A percentile compares a stretch with the other conserved stretches of the same genome.
phyloP scores from a whole-genome alignment of 2,113 vertebrate genomes.

The Gymnorhina tibicen region DNA sequence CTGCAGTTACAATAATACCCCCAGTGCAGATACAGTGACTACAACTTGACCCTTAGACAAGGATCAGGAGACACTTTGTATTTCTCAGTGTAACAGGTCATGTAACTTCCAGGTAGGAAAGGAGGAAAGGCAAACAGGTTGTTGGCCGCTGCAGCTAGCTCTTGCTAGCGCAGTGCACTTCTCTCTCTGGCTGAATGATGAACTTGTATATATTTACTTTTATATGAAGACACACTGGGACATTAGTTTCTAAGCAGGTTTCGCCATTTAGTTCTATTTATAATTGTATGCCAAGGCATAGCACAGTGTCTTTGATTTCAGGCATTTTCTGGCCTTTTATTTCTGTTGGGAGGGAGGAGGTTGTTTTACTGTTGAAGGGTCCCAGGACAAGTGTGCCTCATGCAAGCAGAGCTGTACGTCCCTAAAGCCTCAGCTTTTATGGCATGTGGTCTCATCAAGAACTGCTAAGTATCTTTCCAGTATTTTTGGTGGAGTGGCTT shows the following conservation, averaged over 20 bases:
- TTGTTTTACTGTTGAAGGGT: not conserved
- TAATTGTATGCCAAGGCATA: not conserved
- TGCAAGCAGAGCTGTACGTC: not conserved
- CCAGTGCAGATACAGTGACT: not conserved
- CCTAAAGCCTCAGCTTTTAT: not conserved
- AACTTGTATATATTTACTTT: not conserved
- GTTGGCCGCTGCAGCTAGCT: fast-evolving
- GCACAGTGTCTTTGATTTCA: not conserved
- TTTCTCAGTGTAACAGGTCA: not conserved
- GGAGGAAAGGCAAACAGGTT: not conserved
- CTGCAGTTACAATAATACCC: not conserved
- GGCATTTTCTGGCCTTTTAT: not conserved
- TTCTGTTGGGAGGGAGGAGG: not conserved
- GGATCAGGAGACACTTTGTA: not conserved
- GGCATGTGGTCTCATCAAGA: not conserved
- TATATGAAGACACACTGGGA: not conserved
- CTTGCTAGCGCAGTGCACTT: not conserved
- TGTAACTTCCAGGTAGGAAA: not conserved
- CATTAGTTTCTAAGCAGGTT: not conserved
- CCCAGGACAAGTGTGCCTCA: not conserved
- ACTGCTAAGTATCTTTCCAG: not conserved
- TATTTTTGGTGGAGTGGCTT: not conserved
- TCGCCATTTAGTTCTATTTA: not conserved
- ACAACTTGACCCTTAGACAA: not conserved
- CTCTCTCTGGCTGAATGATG: not conserved